Evolutionary conservation across 2,113 vertebrate species (phyloP), one percentile per base, ranked within the genome.

Genomic region (Callospermophilus lateralis): DNA sequence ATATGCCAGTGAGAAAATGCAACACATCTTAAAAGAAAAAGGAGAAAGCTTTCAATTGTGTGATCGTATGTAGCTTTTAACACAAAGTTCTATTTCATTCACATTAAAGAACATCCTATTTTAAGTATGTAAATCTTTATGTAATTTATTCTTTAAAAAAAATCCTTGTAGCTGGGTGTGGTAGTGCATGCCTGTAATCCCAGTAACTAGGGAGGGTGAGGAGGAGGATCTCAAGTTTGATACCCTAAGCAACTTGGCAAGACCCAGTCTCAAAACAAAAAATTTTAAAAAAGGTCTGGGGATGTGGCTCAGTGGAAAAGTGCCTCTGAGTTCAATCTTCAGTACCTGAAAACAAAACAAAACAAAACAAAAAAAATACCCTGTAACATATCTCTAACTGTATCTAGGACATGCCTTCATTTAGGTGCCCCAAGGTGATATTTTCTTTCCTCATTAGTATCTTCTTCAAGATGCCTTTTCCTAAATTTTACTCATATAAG

Each of bases 21-120:
- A 94, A 84, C 58, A 78, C 32, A 84, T 94, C 7, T 84, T 68
- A 34, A 92, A 42, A 92, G 72, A 84, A 83, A 24, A 92, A 92
- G 11, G 72, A 70, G 37, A 90, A 94, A 45, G 63, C n/a, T 86
- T 94, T 96, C 73, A 79, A 37, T 58, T 30, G 48, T n/a, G n/a
- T 53, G 45, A 45, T 45, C 51, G 92, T 53, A 77, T 22, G 76
- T 26, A 84, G 10, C 30, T 76, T 86, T 94, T 20, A 72, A 89
- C 22, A 77, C 51, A 96, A 85, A 55, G 74, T 63, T 85, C n/a
- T 76, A 34, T 86, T 30, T 48, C 28, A 55, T 45, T 96, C 37
- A 90, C 77, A 86, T 79, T 63, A 24, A 76, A 81, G 74, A 86
- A 79, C 5, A 55, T 70, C 48, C 26, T n/a, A 90, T 76, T 80